These are phyloP conservation scores for Ceyx margarethae DNA, from an alignment of 2,113 vertebrate genomes.

Conservation along the genomic window DNA sequence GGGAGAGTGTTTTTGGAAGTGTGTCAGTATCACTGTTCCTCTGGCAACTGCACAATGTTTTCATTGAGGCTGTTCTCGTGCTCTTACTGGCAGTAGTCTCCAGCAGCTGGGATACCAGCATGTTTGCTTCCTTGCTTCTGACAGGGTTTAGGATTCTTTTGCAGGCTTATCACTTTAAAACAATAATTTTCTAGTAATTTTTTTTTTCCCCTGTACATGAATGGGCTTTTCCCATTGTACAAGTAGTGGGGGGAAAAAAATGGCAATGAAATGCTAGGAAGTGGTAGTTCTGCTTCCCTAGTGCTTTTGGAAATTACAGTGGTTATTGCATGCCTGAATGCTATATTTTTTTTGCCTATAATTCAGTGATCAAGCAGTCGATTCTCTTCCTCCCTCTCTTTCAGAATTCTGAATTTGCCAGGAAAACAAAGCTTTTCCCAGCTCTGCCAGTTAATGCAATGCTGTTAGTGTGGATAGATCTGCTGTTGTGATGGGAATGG, in stretches of 20 bases:
- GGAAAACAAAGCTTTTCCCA: neutral
- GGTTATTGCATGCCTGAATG: neutral
- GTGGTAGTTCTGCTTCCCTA: neutral
- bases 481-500: neutral
- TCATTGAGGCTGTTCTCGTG: conserved; percentile 28
- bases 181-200: neutral
- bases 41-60: conserved; percentile 13
- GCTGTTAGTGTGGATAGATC: neutral
- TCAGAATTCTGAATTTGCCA: neutral
- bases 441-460: neutral
- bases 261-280: neutral
- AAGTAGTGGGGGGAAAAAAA: neutral
- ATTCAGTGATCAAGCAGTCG: neutral
- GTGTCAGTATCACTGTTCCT: conserved; percentile 24
- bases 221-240: neutral
- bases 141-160: conserved; percentile 12
- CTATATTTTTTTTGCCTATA: neutral
- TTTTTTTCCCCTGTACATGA: neutral
- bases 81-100: conserved; percentile 13
- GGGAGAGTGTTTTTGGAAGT: neutral
- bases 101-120: conserved; percentile 36
- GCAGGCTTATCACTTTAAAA: neutral
- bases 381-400: neutral
- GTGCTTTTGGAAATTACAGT: neutral
- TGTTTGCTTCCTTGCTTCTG: conserved; percentile 29